Conservation (phyloP, 2,797 vertebrate species). For the Botia almorhae region DNA sequence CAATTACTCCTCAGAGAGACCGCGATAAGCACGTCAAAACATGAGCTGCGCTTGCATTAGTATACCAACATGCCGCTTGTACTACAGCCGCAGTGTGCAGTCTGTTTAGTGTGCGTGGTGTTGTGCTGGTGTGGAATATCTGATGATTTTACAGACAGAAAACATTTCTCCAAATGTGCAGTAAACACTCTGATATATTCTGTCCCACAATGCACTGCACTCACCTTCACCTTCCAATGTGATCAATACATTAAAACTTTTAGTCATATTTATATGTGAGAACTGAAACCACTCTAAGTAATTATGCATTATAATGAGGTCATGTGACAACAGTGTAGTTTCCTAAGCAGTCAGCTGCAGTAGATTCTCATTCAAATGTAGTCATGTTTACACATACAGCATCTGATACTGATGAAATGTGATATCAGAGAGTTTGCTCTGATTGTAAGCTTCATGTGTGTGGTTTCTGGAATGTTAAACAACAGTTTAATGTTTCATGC, state of each 20-base stretch:
- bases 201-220: background rate
- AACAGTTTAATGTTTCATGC: too few species aligned
- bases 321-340: too few species aligned
- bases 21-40: too few species aligned
- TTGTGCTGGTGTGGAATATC: background rate
- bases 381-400: background rate
- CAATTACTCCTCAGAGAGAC: constrained; percentile 27
- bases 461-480: too few species aligned
- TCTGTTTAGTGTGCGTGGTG: background rate
- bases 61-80: background rate
- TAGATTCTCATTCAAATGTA: background rate
- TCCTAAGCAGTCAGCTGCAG: too few species aligned
- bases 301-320: too few species aligned
- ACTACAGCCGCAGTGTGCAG: background rate
- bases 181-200: background rate
- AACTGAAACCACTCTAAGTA: too few species aligned
- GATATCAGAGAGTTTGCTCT: background rate
- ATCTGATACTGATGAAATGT: too few species aligned
- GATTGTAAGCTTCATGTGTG: too few species aligned
- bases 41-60: background rate
- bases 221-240: background rate
- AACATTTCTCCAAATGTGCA: background rate
- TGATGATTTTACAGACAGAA: background rate
- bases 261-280: too few species aligned
- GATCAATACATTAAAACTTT: background rate